Percentiles rank a stretch among this genome's conserved stretches.
Evolutionary conservation across 2,113 vertebrate species (phyloP).

Genomic region (Guaruba guarouba): DNA sequence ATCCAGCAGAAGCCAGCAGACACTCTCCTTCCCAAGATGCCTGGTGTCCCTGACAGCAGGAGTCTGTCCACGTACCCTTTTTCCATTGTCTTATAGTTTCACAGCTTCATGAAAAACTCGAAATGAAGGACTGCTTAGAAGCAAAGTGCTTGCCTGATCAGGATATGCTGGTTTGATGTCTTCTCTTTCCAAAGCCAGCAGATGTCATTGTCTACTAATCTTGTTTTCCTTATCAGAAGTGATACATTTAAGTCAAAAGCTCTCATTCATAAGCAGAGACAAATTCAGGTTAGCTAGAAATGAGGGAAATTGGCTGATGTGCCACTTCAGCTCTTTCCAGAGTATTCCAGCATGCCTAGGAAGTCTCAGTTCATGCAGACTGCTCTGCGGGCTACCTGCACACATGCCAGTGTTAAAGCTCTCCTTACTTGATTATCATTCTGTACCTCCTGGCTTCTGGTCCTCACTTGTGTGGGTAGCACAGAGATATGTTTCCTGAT

Average conservation of each 20-base stretch:
- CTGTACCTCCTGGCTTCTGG: background rate
- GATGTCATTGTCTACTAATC: slow-evolving; percentile 64
- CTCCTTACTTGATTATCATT: background rate
- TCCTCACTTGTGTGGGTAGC: background rate
- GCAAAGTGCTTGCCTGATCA: background rate
- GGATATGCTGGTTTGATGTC: background rate
- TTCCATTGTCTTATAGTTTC: accelerated
- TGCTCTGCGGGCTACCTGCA: background rate
- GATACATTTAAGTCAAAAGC: slow-evolving; percentile 16
- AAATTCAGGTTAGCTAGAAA: background rate
- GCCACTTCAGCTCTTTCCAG: background rate
- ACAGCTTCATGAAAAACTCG: background rate
- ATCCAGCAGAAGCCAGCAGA: background rate
- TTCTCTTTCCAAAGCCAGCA: slow-evolving; percentile 56
- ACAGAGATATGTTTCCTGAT: accelerated
- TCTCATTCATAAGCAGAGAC: slow-evolving; percentile 1
- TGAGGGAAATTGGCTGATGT: background rate
- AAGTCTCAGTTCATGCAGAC: background rate
- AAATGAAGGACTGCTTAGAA: background rate
- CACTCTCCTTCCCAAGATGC: background rate
- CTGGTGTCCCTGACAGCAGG: background rate
- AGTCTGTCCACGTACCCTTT: accelerated
- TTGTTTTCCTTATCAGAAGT: slow-evolving; percentile 20
- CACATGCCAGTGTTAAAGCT: accelerated
- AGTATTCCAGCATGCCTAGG: background rate